A percentile compares a stretch with the other conserved stretches of the same genome.
Evolutionary conservation across 2,888 invertebrate species (phyloP).

Genomic region (Cephus pulcher): DNA sequence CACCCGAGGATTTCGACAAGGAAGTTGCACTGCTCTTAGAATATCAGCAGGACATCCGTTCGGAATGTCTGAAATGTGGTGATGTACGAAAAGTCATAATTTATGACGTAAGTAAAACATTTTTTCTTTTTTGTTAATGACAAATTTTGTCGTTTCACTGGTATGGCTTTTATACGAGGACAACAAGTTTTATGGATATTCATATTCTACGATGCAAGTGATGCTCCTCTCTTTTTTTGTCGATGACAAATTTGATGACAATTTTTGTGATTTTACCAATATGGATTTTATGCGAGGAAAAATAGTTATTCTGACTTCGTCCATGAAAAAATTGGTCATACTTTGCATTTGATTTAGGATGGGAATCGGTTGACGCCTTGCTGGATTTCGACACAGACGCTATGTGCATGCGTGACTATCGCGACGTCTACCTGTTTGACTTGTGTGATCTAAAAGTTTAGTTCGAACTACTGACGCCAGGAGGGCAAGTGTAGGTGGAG

Average conservation of each 20-base stretch:
- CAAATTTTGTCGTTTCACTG: background rate
- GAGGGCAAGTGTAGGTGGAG: background rate
- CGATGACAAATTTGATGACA: background rate
- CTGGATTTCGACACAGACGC: slow-evolving; percentile 36
- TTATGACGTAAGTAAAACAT: slow-evolving; percentile 79
- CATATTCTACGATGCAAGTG: too few species aligned
- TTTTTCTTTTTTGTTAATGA: background rate
- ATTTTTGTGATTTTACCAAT: background rate
- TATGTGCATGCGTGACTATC: slow-evolving; percentile 5
- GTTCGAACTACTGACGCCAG: background rate
- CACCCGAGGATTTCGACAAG: slow-evolving; percentile 87
- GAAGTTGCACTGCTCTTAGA: slow-evolving; percentile 91
- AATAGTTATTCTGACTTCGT: background rate
- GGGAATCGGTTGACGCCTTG: slow-evolving; percentile 35
- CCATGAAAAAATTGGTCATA: background rate
- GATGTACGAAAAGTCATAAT: slow-evolving; percentile 91
- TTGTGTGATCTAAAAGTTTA: background rate
- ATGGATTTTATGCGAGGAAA: background rate
- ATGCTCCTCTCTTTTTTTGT: too few species aligned
- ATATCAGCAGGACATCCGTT: slow-evolving; percentile 89
- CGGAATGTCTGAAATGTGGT: slow-evolving; percentile 92
- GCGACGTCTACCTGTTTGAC: background rate
- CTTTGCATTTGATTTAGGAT: background rate
- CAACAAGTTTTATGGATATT: background rate
- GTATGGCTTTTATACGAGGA: background rate